phyloP scores from a whole-genome alignment of 2,113 vertebrate genomes.

The Cryptotis parvus region DNA sequence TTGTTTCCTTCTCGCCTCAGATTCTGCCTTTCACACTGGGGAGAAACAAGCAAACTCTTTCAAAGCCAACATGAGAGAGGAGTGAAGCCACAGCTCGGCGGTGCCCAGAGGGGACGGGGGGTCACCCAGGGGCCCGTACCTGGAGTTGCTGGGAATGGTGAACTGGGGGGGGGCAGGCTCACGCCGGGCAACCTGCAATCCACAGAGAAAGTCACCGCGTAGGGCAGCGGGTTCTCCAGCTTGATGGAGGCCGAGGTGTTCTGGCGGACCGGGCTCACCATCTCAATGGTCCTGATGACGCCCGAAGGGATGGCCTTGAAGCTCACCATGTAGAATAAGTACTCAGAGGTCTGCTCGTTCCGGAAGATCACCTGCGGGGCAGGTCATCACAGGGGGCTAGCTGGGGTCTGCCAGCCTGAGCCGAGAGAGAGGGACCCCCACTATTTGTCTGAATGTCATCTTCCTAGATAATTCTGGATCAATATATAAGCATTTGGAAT shows the following conservation, averaged over 20 bases:
- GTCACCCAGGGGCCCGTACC: constrained; percentile 80
- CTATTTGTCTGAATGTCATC: not conserved
- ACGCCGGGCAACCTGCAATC: constrained; percentile 90
- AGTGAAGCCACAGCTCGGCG: no score
- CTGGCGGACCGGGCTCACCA: constrained; percentile 87
- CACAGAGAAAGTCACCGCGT: constrained; percentile 81
- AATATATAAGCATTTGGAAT: no score
- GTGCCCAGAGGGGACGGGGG: not conserved
- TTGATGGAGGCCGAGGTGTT: constrained; percentile 82
- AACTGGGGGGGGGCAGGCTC: constrained; percentile 88
- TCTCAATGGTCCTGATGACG: constrained; percentile 86
- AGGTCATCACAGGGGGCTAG: not conserved
- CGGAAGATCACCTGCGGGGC: constrained; percentile 91
- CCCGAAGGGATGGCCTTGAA: constrained; percentile 89
- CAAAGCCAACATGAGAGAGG: no score
- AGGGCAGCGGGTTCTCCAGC: constrained; percentile 92
- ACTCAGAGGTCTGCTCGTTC: constrained; percentile 90
- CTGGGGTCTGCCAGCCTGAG: not conserved
- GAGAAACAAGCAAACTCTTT: no score
- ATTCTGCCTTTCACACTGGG: no score
- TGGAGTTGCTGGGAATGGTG: constrained; percentile 87
- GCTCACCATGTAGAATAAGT: constrained; percentile 89
- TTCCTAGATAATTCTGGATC: no score
- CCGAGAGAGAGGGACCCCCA: not conserved
- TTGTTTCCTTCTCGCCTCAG: no score